phyloP scores from a whole-genome alignment of 2,113 vertebrate species.

The Tychaedon coryphoeus region DNA sequence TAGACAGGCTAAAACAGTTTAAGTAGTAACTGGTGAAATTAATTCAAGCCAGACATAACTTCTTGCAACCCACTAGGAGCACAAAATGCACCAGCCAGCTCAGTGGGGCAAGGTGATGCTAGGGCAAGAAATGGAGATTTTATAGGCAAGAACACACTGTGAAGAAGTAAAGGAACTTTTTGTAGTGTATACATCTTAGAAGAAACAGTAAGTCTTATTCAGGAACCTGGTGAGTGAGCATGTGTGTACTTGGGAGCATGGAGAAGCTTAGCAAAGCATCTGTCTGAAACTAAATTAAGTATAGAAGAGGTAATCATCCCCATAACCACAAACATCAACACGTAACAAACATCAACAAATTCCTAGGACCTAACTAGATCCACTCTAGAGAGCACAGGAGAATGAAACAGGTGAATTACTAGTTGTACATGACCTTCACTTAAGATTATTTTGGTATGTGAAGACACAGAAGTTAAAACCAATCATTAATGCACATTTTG shows the following conservation, averaged over 20 bases:
- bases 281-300: background rate
- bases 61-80: background rate
- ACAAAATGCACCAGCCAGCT: background rate
- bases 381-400: background rate
- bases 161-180: background rate
- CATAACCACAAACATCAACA: background rate
- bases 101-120: background rate
- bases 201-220: background rate
- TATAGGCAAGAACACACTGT: background rate
- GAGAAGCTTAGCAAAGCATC: background rate
- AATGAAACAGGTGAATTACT: background rate
- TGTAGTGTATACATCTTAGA: background rate
- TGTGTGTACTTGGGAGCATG: background rate
- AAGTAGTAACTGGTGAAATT: background rate
- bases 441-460: background rate
- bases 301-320: background rate
- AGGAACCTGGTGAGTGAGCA: background rate
- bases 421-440: background rate
- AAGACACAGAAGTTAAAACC: background rate
- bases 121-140: background rate
- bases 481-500: background rate
- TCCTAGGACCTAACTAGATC: background rate
- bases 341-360: background rate
- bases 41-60: background rate
- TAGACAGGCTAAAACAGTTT: background rate